phyloP scores from a whole-genome alignment of 2,113 vertebrate genomes.

The Corythoichthys intestinalis region DNA sequence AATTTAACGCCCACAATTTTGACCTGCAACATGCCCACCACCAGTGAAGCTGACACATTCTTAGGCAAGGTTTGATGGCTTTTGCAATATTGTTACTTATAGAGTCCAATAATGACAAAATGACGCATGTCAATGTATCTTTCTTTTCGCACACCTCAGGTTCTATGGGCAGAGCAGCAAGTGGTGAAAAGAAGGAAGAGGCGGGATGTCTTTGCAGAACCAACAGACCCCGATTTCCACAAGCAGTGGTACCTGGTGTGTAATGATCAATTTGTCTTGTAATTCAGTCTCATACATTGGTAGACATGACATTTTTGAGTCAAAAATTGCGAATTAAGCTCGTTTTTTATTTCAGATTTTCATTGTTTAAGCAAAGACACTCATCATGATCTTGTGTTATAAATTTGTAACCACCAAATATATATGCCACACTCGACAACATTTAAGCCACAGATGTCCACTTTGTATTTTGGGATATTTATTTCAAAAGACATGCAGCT shows the following conservation, averaged over 20 bases:
- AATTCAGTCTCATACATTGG: background rate
- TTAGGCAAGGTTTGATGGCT: too few relatives aligned
- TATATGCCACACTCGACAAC: too few relatives aligned
- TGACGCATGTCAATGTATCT: constrained; percentile 7
- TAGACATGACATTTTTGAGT: background rate
- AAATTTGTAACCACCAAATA: too few relatives aligned
- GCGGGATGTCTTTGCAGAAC: constrained; percentile 83
- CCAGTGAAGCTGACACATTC: background rate
- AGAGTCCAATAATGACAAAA: background rate
- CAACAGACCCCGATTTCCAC: constrained; percentile 86
- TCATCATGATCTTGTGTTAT: too few relatives aligned
- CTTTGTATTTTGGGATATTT: too few relatives aligned
- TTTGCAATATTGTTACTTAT: too few relatives aligned
- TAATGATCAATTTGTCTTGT: constrained; percentile 12
- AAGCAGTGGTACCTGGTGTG: constrained; percentile 98
- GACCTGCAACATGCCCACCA: background rate
- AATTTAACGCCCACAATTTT: background rate
- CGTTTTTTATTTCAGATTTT: too few relatives aligned
- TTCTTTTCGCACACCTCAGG: constrained; percentile 64
- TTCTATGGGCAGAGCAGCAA: constrained; percentile 91
- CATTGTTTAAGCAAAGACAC: too few relatives aligned
- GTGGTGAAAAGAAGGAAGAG: constrained; percentile 82
- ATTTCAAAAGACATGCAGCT: too few relatives aligned
- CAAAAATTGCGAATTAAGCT: too few relatives aligned
- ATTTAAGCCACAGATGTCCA: too few relatives aligned